Evolutionary conservation across 2,888 invertebrate genomes (phyloP), one percentile per base, ranked within the genome.

Genomic region (Chirona hameri): DNA sequence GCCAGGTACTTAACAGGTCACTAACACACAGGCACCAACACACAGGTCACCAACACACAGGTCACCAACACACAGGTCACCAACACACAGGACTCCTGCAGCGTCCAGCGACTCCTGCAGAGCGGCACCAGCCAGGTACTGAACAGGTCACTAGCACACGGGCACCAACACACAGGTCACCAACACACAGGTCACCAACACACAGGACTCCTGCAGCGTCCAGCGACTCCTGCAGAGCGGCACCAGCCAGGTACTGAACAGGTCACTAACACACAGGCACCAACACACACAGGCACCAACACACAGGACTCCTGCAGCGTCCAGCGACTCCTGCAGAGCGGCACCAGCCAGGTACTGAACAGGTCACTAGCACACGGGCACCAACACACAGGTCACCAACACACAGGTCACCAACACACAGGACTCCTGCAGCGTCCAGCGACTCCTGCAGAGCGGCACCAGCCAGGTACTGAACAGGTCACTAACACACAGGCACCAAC

Each of bases 81-180:
- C 39, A 39, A 7, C 7, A 39, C 4, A 39, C 39, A 39, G 39
- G n/a, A n/a, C n/a, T n/a, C n/a, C n/a, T n/a, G n/a, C n/a, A n/a
- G 95, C 95, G 88, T 97, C 96, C 83, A 96, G 90, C 0, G 96
- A 95, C 84, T 93, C 93, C 94, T 95, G 88, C 27, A n/a, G 39
- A 12, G 2, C 24, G 46, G 12, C 15, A 27, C 9, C 18, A 4
- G 29, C 14, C n/a, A 12, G 52, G 52, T 52, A 52, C 15, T 52
- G 1, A 12, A 52, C 52, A 52, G 52, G 12, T 79, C 21, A 76
- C 39, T 7, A 39, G 39, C 7, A 39, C 4, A 39, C 39, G 7
- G 39, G n/a, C n/a, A n/a, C n/a, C n/a, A n/a, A n/a, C n/a, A n/a
- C n/a, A n/a, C n/a, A n/a, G n/a, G n/a, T n/a, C n/a, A n/a, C n/a